Evolutionary conservation across 2,797 vertebrate species (phyloP), one percentile per base, ranked within the genome.

Genomic region (Galaxias olidus): DNA sequence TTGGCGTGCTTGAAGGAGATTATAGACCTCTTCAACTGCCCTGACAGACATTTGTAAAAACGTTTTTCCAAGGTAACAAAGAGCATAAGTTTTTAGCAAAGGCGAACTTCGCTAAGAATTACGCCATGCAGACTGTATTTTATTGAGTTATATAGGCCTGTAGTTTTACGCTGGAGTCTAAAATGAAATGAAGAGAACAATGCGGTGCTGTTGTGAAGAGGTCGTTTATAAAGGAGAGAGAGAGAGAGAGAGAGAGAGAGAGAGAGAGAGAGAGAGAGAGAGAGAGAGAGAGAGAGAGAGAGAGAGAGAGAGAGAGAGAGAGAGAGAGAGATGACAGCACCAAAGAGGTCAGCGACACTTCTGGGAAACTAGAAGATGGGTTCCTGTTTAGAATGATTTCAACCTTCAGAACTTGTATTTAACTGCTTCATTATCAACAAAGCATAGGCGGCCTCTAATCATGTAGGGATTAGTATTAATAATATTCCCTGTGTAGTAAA

Each of bases 301-400:
- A 62, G 65, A 64, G 72, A 73, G 76, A 19, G 68, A 51, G 67
- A 47, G 75, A 60, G 78, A 75, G 76, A 15, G 79, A 80, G 84
- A 79, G 80, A 80, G 83, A 71, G 63, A 58, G 81, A 79, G 88
- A 85, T 86, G 87, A 87, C 85, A 80, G 77, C 84, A 84, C 86
- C 84, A 87, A 83, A 87, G 87, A 87, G 84, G 85, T 87, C 88
- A 88, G 86, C 88, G 86, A 86, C 82, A 90, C 77, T 87, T 86
- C 88, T 89, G 84, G 84, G 88, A 90, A 90, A 86, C 83, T 78
- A 84, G 87, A 86, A 65, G 75, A 74, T 72, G 69, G 70, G 74
- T 61, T 79, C 62, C 45, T 60, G 68, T 76, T 62, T 83, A 72
- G 78, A 83, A 87, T 84, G 84, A 88, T 87, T 84, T 56, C 85